Evolutionary conservation across 2,888 invertebrate genomes (phyloP).

Genomic region (Diplazon laetatorius): DNA sequence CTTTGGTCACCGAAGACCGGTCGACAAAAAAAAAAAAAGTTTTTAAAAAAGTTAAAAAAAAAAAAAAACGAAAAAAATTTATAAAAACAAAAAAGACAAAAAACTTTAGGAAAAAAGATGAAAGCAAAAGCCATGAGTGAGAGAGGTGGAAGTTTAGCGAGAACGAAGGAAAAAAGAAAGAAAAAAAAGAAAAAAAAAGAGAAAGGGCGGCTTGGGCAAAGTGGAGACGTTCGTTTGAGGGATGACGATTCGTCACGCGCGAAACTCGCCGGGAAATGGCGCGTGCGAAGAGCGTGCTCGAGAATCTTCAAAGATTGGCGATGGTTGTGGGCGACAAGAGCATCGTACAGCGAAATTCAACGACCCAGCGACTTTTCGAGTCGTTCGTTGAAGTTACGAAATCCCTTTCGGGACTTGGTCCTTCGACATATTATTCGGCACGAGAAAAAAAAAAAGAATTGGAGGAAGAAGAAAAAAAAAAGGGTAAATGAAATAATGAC

Average conservation of each 20-base stretch:
- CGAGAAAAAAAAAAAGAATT: too few relatives aligned
- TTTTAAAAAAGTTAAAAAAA: too few relatives aligned
- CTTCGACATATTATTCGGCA: conserved; percentile 36
- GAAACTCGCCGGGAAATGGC: conserved; percentile 74
- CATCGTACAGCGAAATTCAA: conserved; percentile 51
- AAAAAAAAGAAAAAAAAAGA: conserved; percentile 57
- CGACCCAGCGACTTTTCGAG: conserved; percentile 48
- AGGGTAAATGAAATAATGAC: conserved; percentile 39
- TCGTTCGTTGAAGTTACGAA: conserved; percentile 20
- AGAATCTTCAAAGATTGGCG: conserved; percentile 65
- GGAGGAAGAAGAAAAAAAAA: neutral
- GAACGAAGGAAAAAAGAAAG: too few relatives aligned
- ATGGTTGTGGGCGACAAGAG: conserved; percentile 19
- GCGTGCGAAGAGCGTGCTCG: conserved; percentile 69
- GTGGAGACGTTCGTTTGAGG: conserved; percentile 72
- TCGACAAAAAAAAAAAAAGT: too few relatives aligned
- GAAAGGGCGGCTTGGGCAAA: conserved; percentile 57
- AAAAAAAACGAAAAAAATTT: too few relatives aligned
- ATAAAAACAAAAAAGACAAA: conserved; percentile 23
- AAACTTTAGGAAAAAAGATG: conserved; percentile 11
- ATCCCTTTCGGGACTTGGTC: too few relatives aligned
- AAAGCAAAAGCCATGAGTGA: conserved; percentile 2
- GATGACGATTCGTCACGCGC: conserved; percentile 76
- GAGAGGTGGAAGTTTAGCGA: conserved; percentile 44
- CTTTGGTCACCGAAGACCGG: too few relatives aligned